A percentile compares a stretch with the other conserved stretches of the same genome.
These are phyloP conservation scores for Zaprionus lineosus DNA, from an alignment of 2,888 invertebrate species.

Conservation along the genomic window DNA sequence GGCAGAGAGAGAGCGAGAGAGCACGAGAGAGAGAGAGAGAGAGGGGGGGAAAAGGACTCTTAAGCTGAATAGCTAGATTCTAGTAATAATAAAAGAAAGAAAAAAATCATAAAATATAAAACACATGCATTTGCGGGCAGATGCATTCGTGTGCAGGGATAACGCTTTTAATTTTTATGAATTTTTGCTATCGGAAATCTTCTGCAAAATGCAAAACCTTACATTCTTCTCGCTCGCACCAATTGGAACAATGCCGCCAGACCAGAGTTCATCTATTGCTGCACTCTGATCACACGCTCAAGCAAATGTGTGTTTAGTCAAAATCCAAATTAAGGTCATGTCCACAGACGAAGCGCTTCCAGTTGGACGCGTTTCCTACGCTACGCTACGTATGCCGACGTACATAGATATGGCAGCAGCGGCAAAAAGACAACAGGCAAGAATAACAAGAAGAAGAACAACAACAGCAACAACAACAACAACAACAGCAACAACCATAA, in stretches of 20 bases:
- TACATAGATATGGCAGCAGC: conserved; percentile 13
- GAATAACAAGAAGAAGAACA: conserved; percentile 35
- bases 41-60: conserved; percentile 27
- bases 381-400: conserved; percentile 27
- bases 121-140: too few species aligned
- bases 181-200: too few species aligned
- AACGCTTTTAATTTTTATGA: too few species aligned
- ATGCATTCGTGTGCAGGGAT: too few species aligned
- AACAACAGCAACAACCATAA: conserved; percentile 23
- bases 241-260: conserved; percentile 2
- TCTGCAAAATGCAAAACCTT: too few species aligned
- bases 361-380: conserved; percentile 50
- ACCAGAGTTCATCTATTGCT: too few species aligned
- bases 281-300: not conserved
- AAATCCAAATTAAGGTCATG: conserved; percentile 55
- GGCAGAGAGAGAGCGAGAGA: not conserved
- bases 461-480: conserved; percentile 34
- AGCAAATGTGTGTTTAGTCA: conserved; percentile 10
- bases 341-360: conserved; percentile 49
- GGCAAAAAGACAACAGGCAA: conserved; percentile 28
- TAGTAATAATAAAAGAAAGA: too few species aligned
- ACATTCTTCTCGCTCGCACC: too few species aligned
- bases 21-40: too few species aligned
- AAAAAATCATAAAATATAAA: too few species aligned
- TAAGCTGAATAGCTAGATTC: too few species aligned